These are phyloP conservation scores for Dreissena rostriformis DNA, from an alignment of 1,140 invertebrate species.

Conservation along the genomic window DNA sequence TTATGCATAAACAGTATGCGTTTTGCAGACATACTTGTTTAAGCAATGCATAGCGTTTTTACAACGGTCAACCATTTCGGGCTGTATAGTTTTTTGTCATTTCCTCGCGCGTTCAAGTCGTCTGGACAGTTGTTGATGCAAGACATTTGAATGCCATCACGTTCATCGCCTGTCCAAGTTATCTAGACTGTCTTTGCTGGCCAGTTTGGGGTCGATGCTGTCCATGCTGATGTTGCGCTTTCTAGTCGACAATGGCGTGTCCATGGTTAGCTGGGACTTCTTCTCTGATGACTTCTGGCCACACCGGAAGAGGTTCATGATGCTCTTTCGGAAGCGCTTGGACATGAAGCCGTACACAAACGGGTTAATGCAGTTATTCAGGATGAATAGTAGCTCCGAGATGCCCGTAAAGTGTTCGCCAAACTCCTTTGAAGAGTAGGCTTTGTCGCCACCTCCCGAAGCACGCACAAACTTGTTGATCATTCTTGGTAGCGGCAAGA, in stretches of 20 bases:
- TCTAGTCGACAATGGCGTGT: constrained; percentile 28
- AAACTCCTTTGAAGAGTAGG: not conserved
- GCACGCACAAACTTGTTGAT: constrained; percentile 11
- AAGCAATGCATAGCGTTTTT: too few species aligned
- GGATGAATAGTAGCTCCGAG: constrained; percentile 5
- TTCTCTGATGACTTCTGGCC: not conserved
- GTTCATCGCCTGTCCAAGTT: not conserved
- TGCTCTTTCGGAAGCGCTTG: constrained; percentile 38
- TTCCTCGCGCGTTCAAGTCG: too few species aligned
- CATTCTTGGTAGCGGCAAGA: constrained; percentile 42
- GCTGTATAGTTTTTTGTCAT: too few species aligned
- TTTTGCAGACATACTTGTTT: too few species aligned
- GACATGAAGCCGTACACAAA: constrained; percentile 48
- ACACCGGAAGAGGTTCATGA: constrained; percentile 34
- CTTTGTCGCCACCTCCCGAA: not conserved
- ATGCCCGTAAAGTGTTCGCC: constrained; percentile 25
- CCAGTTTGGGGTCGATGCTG: not conserved
- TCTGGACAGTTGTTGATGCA: too few species aligned
- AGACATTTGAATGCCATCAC: too few species aligned
- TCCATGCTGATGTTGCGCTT: constrained; percentile 13
- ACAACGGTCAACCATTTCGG: too few species aligned
- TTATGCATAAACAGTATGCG: too few species aligned
- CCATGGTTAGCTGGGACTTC: not conserved
- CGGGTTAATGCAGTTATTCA: constrained; percentile 44
- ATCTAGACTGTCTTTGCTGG: constrained; percentile 3